Percentiles rank a stretch among this genome's conserved stretches.
phyloP scores from a whole-genome alignment of 1,140 invertebrate genomes.

The Forficula auricularia region DNA sequence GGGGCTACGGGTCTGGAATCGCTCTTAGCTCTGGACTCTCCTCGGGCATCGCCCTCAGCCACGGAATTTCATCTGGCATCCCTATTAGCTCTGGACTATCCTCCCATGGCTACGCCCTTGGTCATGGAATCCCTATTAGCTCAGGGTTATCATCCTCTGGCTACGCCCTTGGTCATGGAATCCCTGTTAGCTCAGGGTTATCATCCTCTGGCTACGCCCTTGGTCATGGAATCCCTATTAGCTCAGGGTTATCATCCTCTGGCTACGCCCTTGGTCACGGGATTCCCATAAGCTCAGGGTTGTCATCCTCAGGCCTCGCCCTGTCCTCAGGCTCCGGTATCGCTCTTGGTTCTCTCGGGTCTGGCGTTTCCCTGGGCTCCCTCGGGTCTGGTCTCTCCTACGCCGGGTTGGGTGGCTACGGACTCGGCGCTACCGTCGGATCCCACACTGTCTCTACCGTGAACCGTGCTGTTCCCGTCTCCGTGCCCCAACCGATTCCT shows the following conservation, averaged over 20 bases:
- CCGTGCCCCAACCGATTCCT: slow-evolving; percentile 1
- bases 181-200: not conserved
- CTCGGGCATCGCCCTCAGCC: not conserved
- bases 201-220: not conserved
- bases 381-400: not conserved
- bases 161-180: not conserved
- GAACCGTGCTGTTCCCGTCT: not conserved
- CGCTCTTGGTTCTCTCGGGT: not conserved
- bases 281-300: too few relatives aligned
- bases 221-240: not conserved
- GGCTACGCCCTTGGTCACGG: not conserved
- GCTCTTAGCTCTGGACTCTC: not conserved
- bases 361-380: too few relatives aligned
- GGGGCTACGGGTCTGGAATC: not conserved
- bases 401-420: not conserved
- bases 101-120: not conserved
- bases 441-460: not conserved
- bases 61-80: not conserved
- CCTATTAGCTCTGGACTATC: not conserved
- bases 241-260: too few relatives aligned
- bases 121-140: not conserved
- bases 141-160: not conserved
- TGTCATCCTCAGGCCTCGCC: not conserved
- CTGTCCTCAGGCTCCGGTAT: slow-evolving; percentile 3
- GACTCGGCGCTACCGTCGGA: not conserved